These are phyloP conservation scores for Amphiprion percula DNA, from an alignment of 2,113 vertebrate genomes.

Conservation along the genomic window DNA sequence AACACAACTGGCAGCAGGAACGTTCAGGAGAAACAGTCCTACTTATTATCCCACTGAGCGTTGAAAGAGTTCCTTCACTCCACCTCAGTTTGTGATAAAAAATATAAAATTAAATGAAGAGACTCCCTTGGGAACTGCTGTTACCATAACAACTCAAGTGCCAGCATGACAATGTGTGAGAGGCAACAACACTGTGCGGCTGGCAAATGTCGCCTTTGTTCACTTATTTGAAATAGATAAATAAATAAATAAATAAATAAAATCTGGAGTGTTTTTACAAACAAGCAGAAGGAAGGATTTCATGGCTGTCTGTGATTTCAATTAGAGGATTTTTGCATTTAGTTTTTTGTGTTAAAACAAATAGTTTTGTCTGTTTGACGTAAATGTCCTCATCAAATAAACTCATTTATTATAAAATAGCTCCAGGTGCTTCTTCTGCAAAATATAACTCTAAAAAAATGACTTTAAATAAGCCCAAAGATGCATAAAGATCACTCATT, in stretches of 20 bases:
- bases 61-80: constrained; percentile 30
- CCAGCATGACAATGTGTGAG: constrained; percentile 51
- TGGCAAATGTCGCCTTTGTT: constrained; percentile 50
- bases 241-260: constrained; percentile 4
- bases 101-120: neutral
- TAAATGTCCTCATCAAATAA: no score
- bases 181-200: constrained; percentile 14
- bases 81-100: constrained; percentile 39
- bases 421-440: no score
- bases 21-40: neutral
- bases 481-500: no score
- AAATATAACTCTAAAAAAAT: no score
- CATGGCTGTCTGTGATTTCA: constrained; percentile 6
- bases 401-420: no score
- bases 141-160: constrained; percentile 76
- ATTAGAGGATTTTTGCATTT: neutral
- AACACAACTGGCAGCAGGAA: neutral
- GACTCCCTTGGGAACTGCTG: constrained; percentile 40
- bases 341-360: neutral
- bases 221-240: neutral
- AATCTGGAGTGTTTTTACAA: neutral
- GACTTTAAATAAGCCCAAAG: no score
- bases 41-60: neutral
- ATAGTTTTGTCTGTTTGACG: neutral
- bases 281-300: constrained; percentile 20